Conservation (phyloP, 2,888 invertebrate species). For the Carcina quercana region DNA sequence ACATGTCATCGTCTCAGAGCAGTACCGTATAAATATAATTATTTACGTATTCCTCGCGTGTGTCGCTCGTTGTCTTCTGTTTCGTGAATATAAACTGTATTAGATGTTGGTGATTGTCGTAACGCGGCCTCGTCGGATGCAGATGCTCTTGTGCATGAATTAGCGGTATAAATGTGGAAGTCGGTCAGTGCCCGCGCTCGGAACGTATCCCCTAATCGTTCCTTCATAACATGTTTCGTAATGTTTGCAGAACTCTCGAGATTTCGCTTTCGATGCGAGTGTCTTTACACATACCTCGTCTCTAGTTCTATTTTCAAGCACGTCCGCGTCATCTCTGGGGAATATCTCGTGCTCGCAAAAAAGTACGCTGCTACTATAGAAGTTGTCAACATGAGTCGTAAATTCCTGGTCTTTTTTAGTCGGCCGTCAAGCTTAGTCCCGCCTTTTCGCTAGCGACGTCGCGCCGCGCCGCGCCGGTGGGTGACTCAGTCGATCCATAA, state of each 20-base stretch:
- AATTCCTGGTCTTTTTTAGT: conserved; percentile 31
- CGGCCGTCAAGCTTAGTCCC: conserved; percentile 27
- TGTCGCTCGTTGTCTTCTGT: conserved; percentile 35
- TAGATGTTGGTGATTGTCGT: conserved; percentile 34
- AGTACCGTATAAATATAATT: conserved; percentile 55
- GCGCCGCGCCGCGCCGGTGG: conserved; percentile 26
- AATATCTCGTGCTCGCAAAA: conserved; percentile 26
- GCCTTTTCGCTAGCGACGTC: conserved; percentile 26
- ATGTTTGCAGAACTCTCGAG: conserved; percentile 43
- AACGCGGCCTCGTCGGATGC: conserved; percentile 43
- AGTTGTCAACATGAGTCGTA: conserved; percentile 43
- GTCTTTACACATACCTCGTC: too few relatives aligned
- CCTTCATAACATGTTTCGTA: conserved; percentile 53
- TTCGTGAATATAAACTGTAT: conserved; percentile 56
- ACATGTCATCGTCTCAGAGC: conserved; percentile 45
- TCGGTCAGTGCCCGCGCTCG: conserved; percentile 65
- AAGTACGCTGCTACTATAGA: conserved; percentile 31
- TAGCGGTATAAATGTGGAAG: conserved; percentile 68
- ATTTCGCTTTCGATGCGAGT: conserved; percentile 55
- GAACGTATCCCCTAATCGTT: conserved; percentile 59
- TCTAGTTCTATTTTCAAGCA: conserved; percentile 38
- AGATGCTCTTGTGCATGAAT: conserved; percentile 63
- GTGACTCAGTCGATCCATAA: conserved; percentile 32
- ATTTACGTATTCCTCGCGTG: conserved; percentile 57
- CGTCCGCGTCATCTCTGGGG: conserved; percentile 27